Percentiles rank a stretch among this genome's conserved stretches.
These are phyloP conservation scores for Orussus abietinus DNA, from an alignment of 1,140 invertebrate genomes.

Conservation along the genomic window DNA sequence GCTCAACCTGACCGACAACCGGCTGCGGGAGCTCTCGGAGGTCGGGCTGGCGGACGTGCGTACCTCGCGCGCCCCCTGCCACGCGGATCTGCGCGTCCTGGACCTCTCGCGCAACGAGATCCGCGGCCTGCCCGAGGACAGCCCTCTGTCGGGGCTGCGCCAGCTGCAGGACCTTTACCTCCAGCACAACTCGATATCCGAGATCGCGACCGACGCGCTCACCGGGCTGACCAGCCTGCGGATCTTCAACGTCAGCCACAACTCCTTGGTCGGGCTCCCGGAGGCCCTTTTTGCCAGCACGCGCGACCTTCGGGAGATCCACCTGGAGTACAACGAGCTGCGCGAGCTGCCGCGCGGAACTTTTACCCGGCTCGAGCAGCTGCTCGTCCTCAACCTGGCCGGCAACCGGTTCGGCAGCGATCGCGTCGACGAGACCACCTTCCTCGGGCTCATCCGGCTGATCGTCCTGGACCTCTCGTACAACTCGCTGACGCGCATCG, in stretches of 20 bases:
- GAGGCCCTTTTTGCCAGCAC: constrained; percentile 73
- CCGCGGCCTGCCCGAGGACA: constrained; percentile 64
- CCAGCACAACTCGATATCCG: constrained; percentile 78
- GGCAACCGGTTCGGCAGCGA: constrained; percentile 81
- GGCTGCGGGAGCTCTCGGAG: constrained; percentile 68
- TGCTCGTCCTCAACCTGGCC: constrained; percentile 81
- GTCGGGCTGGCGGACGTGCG: constrained; percentile 61
- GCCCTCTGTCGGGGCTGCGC: constrained; percentile 67
- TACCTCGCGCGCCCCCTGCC: constrained; percentile 45
- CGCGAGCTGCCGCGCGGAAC: constrained; percentile 75
- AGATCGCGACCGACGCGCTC: constrained; percentile 73
- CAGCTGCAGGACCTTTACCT: constrained; percentile 73
- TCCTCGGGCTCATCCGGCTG: constrained; percentile 76
- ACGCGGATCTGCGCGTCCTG: constrained; percentile 65
- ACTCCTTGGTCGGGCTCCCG: constrained; percentile 71
- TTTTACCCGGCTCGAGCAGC: constrained; percentile 77
- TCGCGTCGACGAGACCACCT: constrained; percentile 77
- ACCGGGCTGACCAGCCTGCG: constrained; percentile 70
- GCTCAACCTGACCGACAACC: constrained; percentile 80
- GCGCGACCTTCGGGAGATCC: constrained; percentile 75
- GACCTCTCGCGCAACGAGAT: constrained; percentile 79
- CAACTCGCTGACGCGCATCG: constrained; percentile 77
- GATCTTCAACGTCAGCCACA: constrained; percentile 80
- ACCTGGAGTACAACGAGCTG: constrained; percentile 76
- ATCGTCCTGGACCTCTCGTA: constrained; percentile 82